Percentiles rank a stretch among this genome's conserved stretches.
These are phyloP conservation scores for Ormyrus pomaceus DNA, from an alignment of 2,888 invertebrate genomes.

Conservation along the genomic window DNA sequence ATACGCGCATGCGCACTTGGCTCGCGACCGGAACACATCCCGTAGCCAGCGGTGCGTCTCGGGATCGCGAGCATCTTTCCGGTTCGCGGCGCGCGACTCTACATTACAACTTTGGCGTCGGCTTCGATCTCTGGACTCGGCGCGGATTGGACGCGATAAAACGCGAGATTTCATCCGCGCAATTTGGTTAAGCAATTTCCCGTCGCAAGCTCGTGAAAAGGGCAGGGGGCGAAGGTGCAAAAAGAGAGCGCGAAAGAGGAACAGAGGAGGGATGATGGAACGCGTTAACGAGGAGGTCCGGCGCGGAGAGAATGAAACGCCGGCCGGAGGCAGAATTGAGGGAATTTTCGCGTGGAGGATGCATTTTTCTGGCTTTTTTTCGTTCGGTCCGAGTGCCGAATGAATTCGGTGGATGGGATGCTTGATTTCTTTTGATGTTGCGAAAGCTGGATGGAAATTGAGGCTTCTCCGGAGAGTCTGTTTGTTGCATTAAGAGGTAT, in stretches of 20 bases:
- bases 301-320: neutral
- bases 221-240: neutral
- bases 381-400: too few species aligned
- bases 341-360: neutral
- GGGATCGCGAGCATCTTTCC: conserved; percentile 21
- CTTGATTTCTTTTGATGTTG: too few species aligned
- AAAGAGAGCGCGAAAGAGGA: too few species aligned
- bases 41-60: neutral
- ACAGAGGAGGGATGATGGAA: too few species aligned
- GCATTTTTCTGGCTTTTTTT: too few species aligned
- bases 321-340: neutral
- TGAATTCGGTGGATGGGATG: too few species aligned
- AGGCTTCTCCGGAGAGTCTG: too few species aligned
- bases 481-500: too few species aligned
- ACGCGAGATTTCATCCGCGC: conserved; percentile 60
- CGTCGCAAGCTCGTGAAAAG: conserved; percentile 1
- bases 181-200: conserved; percentile 59
- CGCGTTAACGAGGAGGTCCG: too few species aligned
- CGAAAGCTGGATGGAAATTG: too few species aligned
- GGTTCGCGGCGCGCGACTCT: conserved; percentile 20
- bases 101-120: conserved; percentile 25
- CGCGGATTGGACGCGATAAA: conserved; percentile 57
- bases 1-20: neutral
- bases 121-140: conserved; percentile 15
- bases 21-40: too few species aligned